phyloP scores from a whole-genome alignment of 2,888 invertebrate genomes.

The Habroteleia sp. region DNA sequence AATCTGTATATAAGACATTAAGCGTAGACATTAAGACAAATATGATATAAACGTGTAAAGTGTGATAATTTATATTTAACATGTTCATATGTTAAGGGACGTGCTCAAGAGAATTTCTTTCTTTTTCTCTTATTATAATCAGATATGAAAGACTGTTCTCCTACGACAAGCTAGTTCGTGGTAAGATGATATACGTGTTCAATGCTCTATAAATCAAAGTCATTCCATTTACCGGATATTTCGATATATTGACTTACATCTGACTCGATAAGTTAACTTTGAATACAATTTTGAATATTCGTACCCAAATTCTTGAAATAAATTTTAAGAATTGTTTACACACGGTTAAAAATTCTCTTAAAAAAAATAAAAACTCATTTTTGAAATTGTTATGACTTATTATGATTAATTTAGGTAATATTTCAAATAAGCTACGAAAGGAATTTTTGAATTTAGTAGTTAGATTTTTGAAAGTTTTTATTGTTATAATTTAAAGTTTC shows the following conservation, averaged over 20 bases:
- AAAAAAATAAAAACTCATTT: no score
- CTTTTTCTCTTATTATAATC: constrained; percentile 51
- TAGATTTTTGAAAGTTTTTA: no score
- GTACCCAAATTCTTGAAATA: no score
- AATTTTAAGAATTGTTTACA: no score
- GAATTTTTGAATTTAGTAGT: neutral
- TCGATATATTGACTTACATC: neutral
- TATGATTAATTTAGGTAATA: neutral
- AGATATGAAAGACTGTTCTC: constrained; percentile 55
- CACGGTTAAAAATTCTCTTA: no score
- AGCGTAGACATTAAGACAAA: constrained; percentile 59
- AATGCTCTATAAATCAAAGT: constrained; percentile 64
- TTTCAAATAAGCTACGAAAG: constrained; percentile 2
- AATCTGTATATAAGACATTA: constrained; percentile 71
- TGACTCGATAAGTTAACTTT: no score
- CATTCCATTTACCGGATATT: constrained; percentile 63
- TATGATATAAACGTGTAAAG: constrained; percentile 73
- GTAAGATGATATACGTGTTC: constrained; percentile 25
- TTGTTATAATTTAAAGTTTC: no score
- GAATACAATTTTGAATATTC: no score
- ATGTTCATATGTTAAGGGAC: constrained; percentile 70
- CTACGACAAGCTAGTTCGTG: constrained; percentile 16
- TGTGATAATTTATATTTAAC: constrained; percentile 77
- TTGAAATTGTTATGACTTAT: no score
- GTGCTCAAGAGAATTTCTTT: constrained; percentile 66